A percentile compares a stretch with the other conserved stretches of the same genome.
These are phyloP conservation scores for Enhydra lutris DNA, from an alignment of 2,113 vertebrate species.

Conservation along the genomic window DNA sequence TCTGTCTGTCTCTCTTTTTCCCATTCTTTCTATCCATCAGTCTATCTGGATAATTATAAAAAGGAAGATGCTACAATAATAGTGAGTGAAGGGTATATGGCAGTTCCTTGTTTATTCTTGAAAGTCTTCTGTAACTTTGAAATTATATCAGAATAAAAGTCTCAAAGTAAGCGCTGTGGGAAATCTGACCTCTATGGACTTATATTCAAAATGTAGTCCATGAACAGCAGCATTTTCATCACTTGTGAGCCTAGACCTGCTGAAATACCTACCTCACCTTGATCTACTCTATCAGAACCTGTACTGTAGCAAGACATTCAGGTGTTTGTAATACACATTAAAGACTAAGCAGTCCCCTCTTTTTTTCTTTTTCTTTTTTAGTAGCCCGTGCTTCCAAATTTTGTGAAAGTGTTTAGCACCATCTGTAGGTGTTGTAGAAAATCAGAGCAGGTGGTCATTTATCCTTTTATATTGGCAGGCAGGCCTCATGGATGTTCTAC, in stretches of 20 bases:
- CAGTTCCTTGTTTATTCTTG: not conserved
- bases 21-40: not conserved
- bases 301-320: not conserved
- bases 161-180: not conserved
- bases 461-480: not conserved
- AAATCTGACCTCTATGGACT: not conserved
- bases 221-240: no score
- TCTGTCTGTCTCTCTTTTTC: not conserved
- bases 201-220: not conserved
- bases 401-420: not conserved
- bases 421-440: not conserved
- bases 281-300: not conserved
- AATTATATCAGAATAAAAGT: not conserved
- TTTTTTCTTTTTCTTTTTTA: not conserved
- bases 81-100: not conserved
- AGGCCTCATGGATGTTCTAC: not conserved
- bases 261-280: not conserved
- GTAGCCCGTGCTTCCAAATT: not conserved
- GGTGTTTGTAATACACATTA: not conserved
- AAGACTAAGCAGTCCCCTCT: not conserved
- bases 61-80: not conserved
- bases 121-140: not conserved
- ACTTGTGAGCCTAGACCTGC: not conserved
- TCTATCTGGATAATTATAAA: not conserved
- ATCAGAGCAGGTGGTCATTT: not conserved